Percentiles rank a stretch among this genome's conserved stretches.
These are phyloP conservation scores for Holothuria glaberrima DNA, from an alignment of 35 echinoderm and acorn worm species.

Conservation along the genomic window DNA sequence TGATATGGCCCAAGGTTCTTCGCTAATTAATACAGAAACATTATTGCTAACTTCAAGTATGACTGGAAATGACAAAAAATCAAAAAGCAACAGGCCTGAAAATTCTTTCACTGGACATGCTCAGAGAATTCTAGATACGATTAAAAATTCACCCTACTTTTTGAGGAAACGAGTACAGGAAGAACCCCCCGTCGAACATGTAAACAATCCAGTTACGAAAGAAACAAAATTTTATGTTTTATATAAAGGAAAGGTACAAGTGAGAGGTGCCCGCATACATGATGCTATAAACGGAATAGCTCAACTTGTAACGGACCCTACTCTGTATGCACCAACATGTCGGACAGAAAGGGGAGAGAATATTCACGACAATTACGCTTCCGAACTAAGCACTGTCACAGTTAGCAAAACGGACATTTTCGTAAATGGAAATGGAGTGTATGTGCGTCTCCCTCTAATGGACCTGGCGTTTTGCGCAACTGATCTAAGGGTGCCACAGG, in stretches of 20 bases:
- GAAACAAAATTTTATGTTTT: slow-evolving; percentile 27
- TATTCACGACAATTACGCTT: slow-evolving; percentile 46
- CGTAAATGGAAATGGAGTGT: slow-evolving; percentile 9
- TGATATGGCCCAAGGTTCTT: too few relatives aligned
- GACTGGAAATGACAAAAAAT: slow-evolving; percentile 29
- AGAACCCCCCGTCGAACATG: not conserved
- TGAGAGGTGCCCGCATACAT: slow-evolving; percentile 35
- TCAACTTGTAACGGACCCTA: slow-evolving; percentile 36
- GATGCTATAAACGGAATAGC: slow-evolving; percentile 36
- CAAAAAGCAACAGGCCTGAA: not conserved
- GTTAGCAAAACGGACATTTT: slow-evolving; percentile 30
- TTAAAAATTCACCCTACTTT: slow-evolving; percentile 57
- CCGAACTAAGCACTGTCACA: slow-evolving; percentile 42
- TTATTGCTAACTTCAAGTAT: not conserved
- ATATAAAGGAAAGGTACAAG: slow-evolving; percentile 53
- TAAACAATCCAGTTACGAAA: not conserved
- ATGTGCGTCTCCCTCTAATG: slow-evolving; percentile 36
- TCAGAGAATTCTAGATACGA: slow-evolving; percentile 38
- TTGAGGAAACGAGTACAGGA: slow-evolving; percentile 23
- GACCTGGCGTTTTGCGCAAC: slow-evolving; percentile 51
- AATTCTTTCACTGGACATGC: slow-evolving; percentile 33
- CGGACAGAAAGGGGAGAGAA: slow-evolving; percentile 52
- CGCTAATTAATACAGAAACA: too few relatives aligned
- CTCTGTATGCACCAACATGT: slow-evolving; percentile 42
- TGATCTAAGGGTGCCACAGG: slow-evolving; percentile 48